Conservation (phyloP, 2,888 invertebrate species). For the Pyrrhosoma nymphula region DNA sequence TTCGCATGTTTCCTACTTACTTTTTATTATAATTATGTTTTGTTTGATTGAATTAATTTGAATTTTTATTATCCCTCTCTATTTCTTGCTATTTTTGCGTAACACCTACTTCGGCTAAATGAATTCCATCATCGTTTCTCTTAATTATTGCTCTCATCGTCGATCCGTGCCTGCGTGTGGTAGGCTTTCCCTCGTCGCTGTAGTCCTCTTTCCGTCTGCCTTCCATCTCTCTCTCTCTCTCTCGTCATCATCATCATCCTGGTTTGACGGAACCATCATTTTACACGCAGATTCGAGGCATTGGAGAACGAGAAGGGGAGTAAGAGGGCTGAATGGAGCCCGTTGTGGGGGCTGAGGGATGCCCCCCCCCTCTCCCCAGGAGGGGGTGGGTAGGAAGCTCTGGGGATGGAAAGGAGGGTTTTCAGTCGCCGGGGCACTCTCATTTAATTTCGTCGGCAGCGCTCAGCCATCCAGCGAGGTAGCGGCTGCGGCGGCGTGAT, state of each 20-base stretch:
- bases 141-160: not conserved
- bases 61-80: too few relatives aligned
- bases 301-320: not conserved
- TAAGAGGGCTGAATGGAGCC: not conserved
- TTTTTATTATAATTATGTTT: too few relatives aligned
- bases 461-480: not conserved
- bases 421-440: not conserved
- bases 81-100: too few relatives aligned
- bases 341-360: not conserved
- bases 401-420: too few relatives aligned
- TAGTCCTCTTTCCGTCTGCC: too few relatives aligned
- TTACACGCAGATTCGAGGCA: not conserved
- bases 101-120: too few relatives aligned
- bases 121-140: too few relatives aligned
- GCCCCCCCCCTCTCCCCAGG: not conserved
- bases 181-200: not conserved
- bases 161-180: not conserved
- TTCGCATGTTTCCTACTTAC: too few relatives aligned
- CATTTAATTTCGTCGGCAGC: not conserved
- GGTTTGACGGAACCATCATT: not conserved
- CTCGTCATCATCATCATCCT: not conserved
- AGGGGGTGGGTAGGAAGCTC: not conserved
- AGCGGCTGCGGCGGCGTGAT: not conserved
- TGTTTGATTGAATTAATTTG: too few relatives aligned
- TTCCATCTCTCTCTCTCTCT: not conserved